These are phyloP conservation scores for Nerophis lumbriciformis DNA, from an alignment of 2,113 vertebrate genomes.

Conservation along the genomic window DNA sequence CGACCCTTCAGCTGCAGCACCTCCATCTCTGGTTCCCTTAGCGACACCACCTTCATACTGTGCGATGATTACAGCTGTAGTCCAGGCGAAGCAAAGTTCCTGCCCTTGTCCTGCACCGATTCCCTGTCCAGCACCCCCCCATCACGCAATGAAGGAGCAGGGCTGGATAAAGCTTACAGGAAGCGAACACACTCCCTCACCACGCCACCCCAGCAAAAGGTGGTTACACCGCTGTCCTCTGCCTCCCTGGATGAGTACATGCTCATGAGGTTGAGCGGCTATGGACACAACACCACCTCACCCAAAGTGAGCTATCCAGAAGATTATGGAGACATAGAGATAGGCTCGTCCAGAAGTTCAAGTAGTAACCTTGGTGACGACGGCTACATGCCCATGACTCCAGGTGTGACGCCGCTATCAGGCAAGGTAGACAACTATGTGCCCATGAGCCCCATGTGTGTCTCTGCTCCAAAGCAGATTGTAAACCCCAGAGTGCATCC, in stretches of 20 bases:
- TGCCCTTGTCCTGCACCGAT: constrained; percentile 79
- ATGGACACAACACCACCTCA: constrained; percentile 77
- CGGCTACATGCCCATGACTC: constrained; percentile 95
- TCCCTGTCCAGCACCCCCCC: constrained; percentile 84
- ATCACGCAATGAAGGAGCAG: constrained; percentile 68
- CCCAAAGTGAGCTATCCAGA: constrained; percentile 83
- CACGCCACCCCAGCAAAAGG: constrained; percentile 77
- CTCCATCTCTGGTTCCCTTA: constrained; percentile 88
- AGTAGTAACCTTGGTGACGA: constrained; percentile 76
- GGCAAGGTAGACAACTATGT: constrained; percentile 75
- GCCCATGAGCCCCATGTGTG: constrained; percentile 88
- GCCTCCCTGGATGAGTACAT: constrained; percentile 91
- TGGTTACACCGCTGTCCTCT: constrained; percentile 78
- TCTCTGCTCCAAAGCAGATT: constrained; percentile 88
- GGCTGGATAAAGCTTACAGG: constrained; percentile 75
- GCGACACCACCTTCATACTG: constrained; percentile 87
- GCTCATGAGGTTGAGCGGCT: constrained; percentile 77
- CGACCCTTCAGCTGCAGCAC: constrained; percentile 84
- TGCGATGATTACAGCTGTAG: constrained; percentile 90
- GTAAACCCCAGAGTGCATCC: constrained; percentile 76
- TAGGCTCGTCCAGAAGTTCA: constrained; percentile 79
- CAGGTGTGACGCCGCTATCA: constrained; percentile 62
- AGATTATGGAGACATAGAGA: constrained; percentile 88
- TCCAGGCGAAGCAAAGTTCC: constrained; percentile 77
- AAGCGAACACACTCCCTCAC: constrained; percentile 89